These are phyloP conservation scores for Bombus soroeensis DNA, from an alignment of 1,140 invertebrate genomes.

Conservation along the genomic window DNA sequence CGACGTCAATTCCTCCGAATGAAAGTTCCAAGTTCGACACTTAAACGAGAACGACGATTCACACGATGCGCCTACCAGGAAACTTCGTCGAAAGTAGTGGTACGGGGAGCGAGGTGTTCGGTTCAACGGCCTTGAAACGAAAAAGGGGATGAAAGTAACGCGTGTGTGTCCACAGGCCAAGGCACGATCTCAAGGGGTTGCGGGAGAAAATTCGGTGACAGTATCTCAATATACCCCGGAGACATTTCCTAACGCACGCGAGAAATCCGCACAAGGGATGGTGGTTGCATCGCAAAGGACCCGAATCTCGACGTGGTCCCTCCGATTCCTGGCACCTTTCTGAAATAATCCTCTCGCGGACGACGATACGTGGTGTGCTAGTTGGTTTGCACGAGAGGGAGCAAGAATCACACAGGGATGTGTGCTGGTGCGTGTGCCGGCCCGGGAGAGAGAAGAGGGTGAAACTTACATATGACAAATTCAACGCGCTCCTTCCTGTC, in stretches of 20 bases:
- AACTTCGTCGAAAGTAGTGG: not conserved
- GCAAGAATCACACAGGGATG: conserved; percentile 11
- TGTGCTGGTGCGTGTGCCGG: conserved; percentile 63
- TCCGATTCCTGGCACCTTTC: conserved; percentile 65
- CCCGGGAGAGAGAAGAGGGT: conserved; percentile 35
- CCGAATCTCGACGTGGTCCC: conserved; percentile 67
- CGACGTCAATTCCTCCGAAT: not conserved
- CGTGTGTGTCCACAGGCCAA: conserved; percentile 36
- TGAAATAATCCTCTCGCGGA: conserved; percentile 70
- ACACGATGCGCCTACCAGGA: not conserved
- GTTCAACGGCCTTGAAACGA: conserved; percentile 51
- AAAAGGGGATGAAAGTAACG: conserved; percentile 50
- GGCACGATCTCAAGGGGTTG: conserved; percentile 47
- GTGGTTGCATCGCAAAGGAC: conserved; percentile 68
- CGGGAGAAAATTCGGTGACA: conserved; percentile 71
- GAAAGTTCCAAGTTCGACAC: no score
- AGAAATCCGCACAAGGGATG: conserved; percentile 46
- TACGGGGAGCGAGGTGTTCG: not conserved
- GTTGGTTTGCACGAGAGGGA: not conserved
- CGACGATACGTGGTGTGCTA: conserved; percentile 44
- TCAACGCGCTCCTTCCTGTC: conserved; percentile 72
- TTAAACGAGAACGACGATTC: not conserved
- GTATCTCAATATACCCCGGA: conserved; percentile 78
- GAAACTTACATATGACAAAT: conserved; percentile 80
- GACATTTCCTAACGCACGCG: conserved; percentile 65